These are phyloP conservation scores for Chiroxiphia lanceolata DNA, from an alignment of 2,797 vertebrate species.

Conservation along the genomic window DNA sequence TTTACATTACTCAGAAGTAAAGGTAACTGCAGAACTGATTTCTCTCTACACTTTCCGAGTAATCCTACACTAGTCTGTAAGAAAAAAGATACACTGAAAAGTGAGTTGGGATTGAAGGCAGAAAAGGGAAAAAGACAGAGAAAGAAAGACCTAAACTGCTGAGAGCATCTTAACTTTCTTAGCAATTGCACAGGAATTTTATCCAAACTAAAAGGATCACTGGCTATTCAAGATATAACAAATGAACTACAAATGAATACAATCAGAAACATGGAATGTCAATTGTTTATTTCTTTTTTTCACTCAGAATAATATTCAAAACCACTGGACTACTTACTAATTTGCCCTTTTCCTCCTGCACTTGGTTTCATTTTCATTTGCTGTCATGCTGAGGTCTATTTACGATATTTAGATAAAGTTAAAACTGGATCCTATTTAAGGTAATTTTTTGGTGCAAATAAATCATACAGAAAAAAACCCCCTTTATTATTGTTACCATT, in stretches of 20 bases:
- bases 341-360: not conserved
- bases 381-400: not conserved
- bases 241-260: not conserved
- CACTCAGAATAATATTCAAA: not conserved
- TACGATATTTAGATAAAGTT: not conserved
- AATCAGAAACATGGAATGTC: not conserved
- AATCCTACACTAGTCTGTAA: not conserved
- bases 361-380: not conserved
- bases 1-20: not conserved
- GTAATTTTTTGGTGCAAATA: not conserved
- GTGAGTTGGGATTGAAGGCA: not conserved
- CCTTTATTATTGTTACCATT: not conserved
- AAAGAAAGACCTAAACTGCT: not conserved
- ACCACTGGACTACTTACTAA: not conserved
- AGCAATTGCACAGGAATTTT: not conserved
- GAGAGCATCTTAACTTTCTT: not conserved
- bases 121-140: not conserved
- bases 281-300: not conserved
- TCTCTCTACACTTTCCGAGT: not conserved
- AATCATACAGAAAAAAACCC: not conserved
- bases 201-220: not conserved
- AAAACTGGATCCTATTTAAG: not conserved
- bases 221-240: not conserved
- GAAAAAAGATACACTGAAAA: not conserved
- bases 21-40: not conserved